Conservation (phyloP, 2,113 vertebrate species). For the Seriola aureovittata region DNA sequence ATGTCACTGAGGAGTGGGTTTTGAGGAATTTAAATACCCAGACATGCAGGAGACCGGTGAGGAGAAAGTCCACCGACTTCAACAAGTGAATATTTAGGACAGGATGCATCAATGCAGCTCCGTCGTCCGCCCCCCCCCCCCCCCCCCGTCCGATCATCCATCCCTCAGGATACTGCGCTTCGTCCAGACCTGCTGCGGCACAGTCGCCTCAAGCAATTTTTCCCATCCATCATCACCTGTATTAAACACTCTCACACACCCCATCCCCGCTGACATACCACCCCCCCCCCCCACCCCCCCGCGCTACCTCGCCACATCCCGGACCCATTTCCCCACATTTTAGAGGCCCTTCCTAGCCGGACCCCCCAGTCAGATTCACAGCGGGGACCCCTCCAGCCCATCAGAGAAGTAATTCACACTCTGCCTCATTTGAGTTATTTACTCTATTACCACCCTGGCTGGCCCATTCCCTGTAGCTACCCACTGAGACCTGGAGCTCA, state of each 20-base stretch:
- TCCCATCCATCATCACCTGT: slow-evolving; percentile 77
- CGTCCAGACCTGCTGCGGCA: slow-evolving; percentile 59
- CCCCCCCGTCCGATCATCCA: slow-evolving; percentile 19
- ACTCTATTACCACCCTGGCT: slow-evolving; percentile 82
- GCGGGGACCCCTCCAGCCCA: slow-evolving; percentile 77
- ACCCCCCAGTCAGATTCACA: slow-evolving; percentile 80
- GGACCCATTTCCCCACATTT: slow-evolving; percentile 72
- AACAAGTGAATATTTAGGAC: slow-evolving; percentile 27
- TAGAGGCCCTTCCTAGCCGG: slow-evolving; percentile 61
- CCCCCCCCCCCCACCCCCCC: slow-evolving; percentile 65
- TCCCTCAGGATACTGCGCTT: slow-evolving; percentile 52
- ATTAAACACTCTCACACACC: slow-evolving; percentile 79
- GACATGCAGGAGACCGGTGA: background rate
- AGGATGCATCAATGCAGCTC: slow-evolving; percentile 15
- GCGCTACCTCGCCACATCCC: slow-evolving; percentile 62
- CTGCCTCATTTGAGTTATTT: slow-evolving; percentile 85
- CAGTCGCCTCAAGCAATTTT: slow-evolving; percentile 60
- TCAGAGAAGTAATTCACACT: slow-evolving; percentile 85
- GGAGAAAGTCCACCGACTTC: slow-evolving; percentile 1
- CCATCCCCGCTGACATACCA: slow-evolving; percentile 61
- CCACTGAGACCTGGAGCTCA: slow-evolving; percentile 77
- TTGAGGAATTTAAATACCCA: slow-evolving; percentile 23
- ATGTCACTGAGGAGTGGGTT: slow-evolving; percentile 29
- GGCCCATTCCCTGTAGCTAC: slow-evolving; percentile 71
- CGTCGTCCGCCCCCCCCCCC: background rate